Evolutionary conservation across 2,797 vertebrate genomes (phyloP), one percentile per base, ranked within the genome.

Genomic region (Channallabes apus): DNA sequence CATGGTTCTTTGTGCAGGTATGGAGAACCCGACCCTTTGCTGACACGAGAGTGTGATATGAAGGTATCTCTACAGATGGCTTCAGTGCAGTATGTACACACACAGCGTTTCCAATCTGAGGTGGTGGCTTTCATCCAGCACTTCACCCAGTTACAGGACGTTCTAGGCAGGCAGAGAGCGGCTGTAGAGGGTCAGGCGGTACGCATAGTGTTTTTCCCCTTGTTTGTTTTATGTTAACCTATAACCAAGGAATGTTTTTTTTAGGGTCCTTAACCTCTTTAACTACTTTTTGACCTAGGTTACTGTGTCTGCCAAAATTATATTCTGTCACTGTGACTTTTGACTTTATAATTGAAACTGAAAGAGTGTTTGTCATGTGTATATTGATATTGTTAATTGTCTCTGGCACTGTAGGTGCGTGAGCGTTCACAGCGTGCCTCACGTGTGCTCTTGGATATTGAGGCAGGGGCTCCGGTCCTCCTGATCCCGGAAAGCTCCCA

Each of bases 21-120:
- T 0, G 96, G 97, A 2, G 87, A 90, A 84, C 91, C 96, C 0
- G 98, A 99, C 56, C 95, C 94, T 0, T 82, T 90, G 83, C 93
- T 98, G 35, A 90, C 94, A 87, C 91, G 98, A 15, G 97, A 98
- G 1, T 98, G 94, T 20, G 98, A 99, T 81, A 64, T 96, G 0
- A 96, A 95, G 0, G 94, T 99, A 79, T 96, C 91, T 54, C 90
- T 99, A 2, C 93, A 96, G 82, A 99, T 99, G 98, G 97, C 98
- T 0, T 99, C 98, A 0, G 98, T 99, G 18, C 98, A 98, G 92
- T 99, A 99, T 0, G 96, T 99, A 67, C 98, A 99, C 87, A 99
- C 98, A 0, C 98, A 99, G 93, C 98, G 98, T 78, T 99, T 99
- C 90, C 98, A 99, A 93, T 95, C 97, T 0, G 98, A 99, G 91